A percentile compares a stretch with the other conserved stretches of the same genome.
phyloP scores from a whole-genome alignment of 2,888 invertebrate genomes.

The Caenorhabditis becei region DNA sequence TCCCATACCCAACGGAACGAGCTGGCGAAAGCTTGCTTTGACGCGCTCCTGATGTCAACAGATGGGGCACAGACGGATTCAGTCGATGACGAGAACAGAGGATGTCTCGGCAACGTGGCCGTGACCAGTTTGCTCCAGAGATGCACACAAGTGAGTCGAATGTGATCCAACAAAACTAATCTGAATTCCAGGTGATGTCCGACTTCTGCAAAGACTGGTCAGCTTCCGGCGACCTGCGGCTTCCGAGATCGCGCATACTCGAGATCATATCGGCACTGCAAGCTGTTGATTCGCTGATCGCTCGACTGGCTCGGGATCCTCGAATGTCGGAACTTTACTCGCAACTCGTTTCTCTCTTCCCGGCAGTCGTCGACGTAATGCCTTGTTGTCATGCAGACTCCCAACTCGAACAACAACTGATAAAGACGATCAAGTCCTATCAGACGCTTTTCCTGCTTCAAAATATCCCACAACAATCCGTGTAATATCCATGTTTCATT shows the following conservation, averaged over 20 bases:
- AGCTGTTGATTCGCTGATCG: slow-evolving; percentile 78
- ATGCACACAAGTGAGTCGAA: slow-evolving; percentile 58
- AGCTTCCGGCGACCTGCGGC: slow-evolving; percentile 74
- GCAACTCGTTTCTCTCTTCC: slow-evolving; percentile 75
- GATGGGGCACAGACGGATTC: slow-evolving; percentile 46
- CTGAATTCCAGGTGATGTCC: slow-evolving; percentile 51
- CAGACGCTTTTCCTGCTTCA: slow-evolving; percentile 79
- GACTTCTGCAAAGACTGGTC: slow-evolving; percentile 70
- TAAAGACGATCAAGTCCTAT: slow-evolving; percentile 77
- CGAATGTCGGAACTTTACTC: slow-evolving; percentile 67
- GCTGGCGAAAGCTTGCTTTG: slow-evolving; percentile 80
- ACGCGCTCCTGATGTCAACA: slow-evolving; percentile 79
- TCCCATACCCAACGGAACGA: slow-evolving; percentile 82
- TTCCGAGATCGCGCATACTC: slow-evolving; percentile 74
- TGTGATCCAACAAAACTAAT: neutral
- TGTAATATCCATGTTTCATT: slow-evolving; percentile 23
- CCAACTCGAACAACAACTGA: slow-evolving; percentile 74
- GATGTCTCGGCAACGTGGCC: slow-evolving; percentile 64
- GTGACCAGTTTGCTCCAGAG: slow-evolving; percentile 68
- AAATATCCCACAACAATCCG: slow-evolving; percentile 59
- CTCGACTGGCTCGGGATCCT: slow-evolving; percentile 71
- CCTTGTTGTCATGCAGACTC: slow-evolving; percentile 76
- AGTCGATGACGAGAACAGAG: slow-evolving; percentile 42
- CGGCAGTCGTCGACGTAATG: slow-evolving; percentile 76
- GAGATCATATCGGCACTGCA: slow-evolving; percentile 78